Base-by-base conservation (phyloP, 2,113 vertebrate genomes). In the Urocitellus parryii region DNA sequence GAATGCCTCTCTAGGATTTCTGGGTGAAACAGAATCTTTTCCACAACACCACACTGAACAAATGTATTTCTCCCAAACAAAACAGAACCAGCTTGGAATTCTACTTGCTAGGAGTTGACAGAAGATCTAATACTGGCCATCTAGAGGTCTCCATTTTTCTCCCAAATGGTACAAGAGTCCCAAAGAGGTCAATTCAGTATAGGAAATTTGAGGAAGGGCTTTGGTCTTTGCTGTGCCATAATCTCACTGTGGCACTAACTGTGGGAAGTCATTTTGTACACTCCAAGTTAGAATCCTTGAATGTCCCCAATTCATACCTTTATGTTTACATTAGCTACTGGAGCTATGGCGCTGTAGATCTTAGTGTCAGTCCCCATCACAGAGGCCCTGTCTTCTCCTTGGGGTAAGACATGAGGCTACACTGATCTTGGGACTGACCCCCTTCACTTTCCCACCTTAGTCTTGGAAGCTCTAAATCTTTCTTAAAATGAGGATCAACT, bases 381-480 rank as follows among this genome's bases (percentile, higher is more conserved):
- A 18, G 17, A 93, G 51, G 53, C 45, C 27, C 63, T 37, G 14
- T 25, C 27, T 34, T 42, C 27, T 61, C 65, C 32, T 42, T 58
- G 18, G n/a, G 37, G 42, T 4, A 22, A 34, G 13, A n/a, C 39
- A 25, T 17, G 0, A 24, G 10, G 70, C 10, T 20, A 45, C 34
- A 34, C 0, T 79, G 9, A 14, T 29, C 32, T 82, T 53, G 77
- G 9, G 20, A 91, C 34, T 48, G 6, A 17, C 9, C 56, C 25
- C 45, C 11, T 70, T 90, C 8, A 4, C 34, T 73, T 27, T 70
- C 37, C 9, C 82, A 22, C 22, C 5, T 32, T 58, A 45, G 4
- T 58, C 48, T 81, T 45, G 79, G 53, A 93, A 95, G 42, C n/a
- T 51, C 34, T 74, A 76, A 83, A 83, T 67, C 32, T 88, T 82